A percentile compares a stretch with the other conserved stretches of the same genome.
These are phyloP conservation scores for Lithodes maja DNA, from an alignment of 2,888 invertebrate species.

Conservation along the genomic window DNA sequence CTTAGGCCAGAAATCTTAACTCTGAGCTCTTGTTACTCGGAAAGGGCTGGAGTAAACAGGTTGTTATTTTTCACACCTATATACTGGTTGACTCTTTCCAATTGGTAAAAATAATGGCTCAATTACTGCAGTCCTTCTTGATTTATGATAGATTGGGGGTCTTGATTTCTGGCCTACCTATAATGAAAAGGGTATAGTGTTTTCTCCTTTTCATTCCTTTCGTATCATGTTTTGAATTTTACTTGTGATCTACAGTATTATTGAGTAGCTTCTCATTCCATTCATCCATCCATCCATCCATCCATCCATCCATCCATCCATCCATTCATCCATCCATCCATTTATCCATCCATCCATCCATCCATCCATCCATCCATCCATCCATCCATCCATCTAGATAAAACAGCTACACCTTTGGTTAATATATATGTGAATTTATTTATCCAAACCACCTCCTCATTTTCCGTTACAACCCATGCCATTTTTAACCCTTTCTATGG, in stretches of 20 bases:
- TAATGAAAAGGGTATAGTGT: background rate
- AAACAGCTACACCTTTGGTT: background rate
- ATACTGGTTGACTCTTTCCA: no score
- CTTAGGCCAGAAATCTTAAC: background rate
- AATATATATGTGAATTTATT: background rate
- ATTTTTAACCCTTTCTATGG: background rate
- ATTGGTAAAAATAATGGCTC: no score
- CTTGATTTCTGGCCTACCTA: no score
- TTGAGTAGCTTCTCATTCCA: conserved; percentile 7
- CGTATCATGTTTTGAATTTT: background rate
- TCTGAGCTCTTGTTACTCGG: background rate
- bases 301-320: background rate
- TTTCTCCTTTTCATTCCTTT: background rate
- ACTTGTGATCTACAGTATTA: background rate
- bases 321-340: no score
- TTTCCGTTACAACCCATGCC: background rate
- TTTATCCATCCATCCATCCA: background rate
- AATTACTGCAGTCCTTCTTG: no score
- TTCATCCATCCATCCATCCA: background rate
- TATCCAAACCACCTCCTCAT: background rate
- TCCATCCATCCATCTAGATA: background rate
- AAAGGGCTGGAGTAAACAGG: no score
- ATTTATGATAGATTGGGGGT: no score
- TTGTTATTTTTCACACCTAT: no score
- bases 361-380: background rate